Conservation (phyloP, 2,113 vertebrate species). For the Bubalus kerabau region DNA sequence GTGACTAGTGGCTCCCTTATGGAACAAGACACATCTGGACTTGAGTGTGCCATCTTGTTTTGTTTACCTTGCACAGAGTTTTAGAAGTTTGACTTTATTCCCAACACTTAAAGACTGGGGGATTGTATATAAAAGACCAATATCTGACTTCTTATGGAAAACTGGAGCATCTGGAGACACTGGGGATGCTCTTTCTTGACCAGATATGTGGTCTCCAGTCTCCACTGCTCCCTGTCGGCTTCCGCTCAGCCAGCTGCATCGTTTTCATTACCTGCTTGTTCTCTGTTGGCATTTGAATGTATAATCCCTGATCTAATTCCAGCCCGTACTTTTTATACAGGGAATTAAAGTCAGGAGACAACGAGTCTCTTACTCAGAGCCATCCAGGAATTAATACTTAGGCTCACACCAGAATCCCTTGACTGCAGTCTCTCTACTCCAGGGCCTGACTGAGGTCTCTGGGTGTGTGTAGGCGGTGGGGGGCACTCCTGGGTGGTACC, state of each 20-base stretch:
- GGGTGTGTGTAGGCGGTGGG: accelerated
- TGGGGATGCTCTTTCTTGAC: background rate
- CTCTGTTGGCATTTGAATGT: background rate
- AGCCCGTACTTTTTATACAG: background rate
- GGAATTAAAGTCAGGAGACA: background rate
- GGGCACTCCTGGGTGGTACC: no score
- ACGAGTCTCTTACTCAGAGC: background rate
- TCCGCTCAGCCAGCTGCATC: accelerated
- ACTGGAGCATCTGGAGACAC: background rate
- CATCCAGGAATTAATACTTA: background rate
- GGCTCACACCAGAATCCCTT: conserved; percentile 28
- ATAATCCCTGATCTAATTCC: background rate
- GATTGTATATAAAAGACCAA: background rate
- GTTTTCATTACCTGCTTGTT: background rate
- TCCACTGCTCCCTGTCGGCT: background rate
- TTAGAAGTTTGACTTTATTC: background rate
- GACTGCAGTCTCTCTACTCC: background rate
- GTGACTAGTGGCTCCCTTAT: background rate
- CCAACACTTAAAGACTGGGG: background rate
- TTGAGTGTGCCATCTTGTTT: background rate
- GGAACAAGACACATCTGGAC: background rate
- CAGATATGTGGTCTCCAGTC: background rate
- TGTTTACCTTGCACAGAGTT: background rate
- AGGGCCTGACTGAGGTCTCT: background rate
- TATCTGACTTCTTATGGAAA: background rate